Conservation (phyloP, 2,888 invertebrate species). For the Amphipoea lucens region DNA sequence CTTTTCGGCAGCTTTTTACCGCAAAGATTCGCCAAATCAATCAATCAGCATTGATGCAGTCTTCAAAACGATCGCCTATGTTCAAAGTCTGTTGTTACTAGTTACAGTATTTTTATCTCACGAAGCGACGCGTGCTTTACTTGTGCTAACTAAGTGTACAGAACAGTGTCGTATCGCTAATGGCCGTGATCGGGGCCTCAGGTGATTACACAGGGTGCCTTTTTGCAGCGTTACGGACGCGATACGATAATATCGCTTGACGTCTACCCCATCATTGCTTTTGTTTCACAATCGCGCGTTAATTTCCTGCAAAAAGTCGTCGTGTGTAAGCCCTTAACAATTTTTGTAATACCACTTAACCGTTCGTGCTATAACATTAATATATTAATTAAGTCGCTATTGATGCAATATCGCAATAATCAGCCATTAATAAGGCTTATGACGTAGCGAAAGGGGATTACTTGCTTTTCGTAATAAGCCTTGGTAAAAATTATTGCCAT, state of each 20-base stretch:
- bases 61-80: not conserved
- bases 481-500: slow-evolving; percentile 18
- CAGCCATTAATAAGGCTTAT: slow-evolving; percentile 55
- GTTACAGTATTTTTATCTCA: not conserved
- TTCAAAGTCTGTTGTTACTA: not conserved
- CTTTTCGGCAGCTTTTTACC: not conserved
- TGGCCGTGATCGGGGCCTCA: not conserved
- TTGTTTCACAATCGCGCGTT: not conserved
- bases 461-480: slow-evolving; percentile 29
- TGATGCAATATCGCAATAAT: slow-evolving; percentile 49
- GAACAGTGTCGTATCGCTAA: not conserved
- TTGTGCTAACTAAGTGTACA: not conserved
- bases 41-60: not conserved
- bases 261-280: not conserved
- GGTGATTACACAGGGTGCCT: not conserved
- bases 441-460: slow-evolving; percentile 50
- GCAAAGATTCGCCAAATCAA: no score
- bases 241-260: not conserved
- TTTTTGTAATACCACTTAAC: slow-evolving; percentile 17
- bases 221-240: not conserved
- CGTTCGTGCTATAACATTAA: slow-evolving; percentile 8
- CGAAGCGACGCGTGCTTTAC: not conserved
- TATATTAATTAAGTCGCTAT: slow-evolving; percentile 50
- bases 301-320: not conserved
- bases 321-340: not conserved